Evolutionary conservation across 1,140 invertebrate species (phyloP).

Genomic region (Vollenhovia emeryi): DNA sequence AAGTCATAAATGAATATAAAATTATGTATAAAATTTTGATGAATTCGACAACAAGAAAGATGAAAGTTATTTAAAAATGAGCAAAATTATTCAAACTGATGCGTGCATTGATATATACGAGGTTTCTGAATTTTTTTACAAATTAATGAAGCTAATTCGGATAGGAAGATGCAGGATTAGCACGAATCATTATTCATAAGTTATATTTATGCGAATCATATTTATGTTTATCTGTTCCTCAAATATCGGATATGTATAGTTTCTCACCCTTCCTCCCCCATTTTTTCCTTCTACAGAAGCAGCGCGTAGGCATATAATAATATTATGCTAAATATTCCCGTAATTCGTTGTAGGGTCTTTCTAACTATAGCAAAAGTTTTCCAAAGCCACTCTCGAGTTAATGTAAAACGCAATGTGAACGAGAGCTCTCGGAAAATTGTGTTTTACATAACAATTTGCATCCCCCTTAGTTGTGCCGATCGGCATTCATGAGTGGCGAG

Average conservation of each 20-base stretch:
- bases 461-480: slow-evolving; percentile 32
- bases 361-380: neutral
- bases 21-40: neutral
- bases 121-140: neutral
- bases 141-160: neutral
- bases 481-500: slow-evolving; percentile 53
- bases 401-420: slow-evolving; percentile 37
- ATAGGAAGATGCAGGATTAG: neutral
- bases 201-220: neutral
- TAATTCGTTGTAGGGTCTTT: slow-evolving; percentile 26
- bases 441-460: slow-evolving; percentile 59
- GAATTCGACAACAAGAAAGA: neutral
- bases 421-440: slow-evolving; percentile 44
- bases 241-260: neutral
- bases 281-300: neutral
- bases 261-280: neutral
- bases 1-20: neutral
- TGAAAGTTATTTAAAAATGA: neutral
- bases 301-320: neutral
- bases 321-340: neutral
- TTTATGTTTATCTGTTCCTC: neutral
- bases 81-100: neutral
- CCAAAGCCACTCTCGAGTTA: neutral
- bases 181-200: neutral
- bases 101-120: neutral